phyloP scores from a whole-genome alignment of 2,797 vertebrate genomes.

The Valencia hispanica region DNA sequence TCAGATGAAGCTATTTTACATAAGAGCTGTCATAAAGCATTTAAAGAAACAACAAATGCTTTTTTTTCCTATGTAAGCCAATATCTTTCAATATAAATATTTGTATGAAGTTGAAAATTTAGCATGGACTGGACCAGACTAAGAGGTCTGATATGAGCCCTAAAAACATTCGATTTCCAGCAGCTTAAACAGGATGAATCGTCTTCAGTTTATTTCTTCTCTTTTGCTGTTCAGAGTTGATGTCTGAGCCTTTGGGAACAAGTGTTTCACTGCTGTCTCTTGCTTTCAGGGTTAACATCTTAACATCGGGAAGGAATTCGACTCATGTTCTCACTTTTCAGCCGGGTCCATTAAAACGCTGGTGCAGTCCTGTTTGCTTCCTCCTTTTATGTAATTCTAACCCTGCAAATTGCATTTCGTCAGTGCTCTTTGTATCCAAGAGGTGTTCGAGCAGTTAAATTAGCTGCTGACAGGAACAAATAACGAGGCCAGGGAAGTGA shows the following conservation, averaged over 20 bases:
- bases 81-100: neutral
- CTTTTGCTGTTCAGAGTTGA: neutral
- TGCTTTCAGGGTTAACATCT: conserved; percentile 2
- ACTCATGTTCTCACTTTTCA: conserved; percentile 12
- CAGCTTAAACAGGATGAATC: neutral
- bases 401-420: neutral
- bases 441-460: conserved; percentile 1
- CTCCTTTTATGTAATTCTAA: conserved; percentile 10
- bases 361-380: conserved; percentile 5
- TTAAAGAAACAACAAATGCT: neutral
- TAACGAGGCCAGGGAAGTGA: neutral
- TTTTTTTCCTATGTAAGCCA: neutral
- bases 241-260: conserved; percentile 5
- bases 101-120: neutral
- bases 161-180: neutral
- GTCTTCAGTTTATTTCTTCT: neutral
- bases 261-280: conserved; percentile 2
- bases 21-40: neutral
- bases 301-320: neutral
- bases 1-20: neutral
- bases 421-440: neutral
- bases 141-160: neutral
- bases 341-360: conserved; percentile 5
- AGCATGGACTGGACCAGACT: neutral
- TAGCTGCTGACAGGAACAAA: conserved; percentile 4